Percentiles rank a stretch among this genome's conserved stretches.
These are phyloP conservation scores for Elephas maximus DNA, from an alignment of 2,113 vertebrate genomes.

Conservation along the genomic window DNA sequence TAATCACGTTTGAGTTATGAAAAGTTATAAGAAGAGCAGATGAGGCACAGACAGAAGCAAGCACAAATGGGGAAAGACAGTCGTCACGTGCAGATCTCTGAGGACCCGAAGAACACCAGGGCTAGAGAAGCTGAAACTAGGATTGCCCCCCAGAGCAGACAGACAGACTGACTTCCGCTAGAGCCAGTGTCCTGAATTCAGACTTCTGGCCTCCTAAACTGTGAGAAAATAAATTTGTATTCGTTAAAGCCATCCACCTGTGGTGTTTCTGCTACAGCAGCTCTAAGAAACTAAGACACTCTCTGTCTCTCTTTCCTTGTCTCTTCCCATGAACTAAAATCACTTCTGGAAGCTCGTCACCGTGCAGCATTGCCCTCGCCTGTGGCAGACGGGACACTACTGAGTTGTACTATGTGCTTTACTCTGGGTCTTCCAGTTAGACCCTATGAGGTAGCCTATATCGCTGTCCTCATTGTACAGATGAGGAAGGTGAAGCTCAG, in stretches of 20 bases:
- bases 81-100: not conserved
- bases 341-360: not conserved
- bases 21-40: too few species aligned
- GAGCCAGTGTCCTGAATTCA: not conserved
- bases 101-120: not conserved
- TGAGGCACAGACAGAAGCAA: too few species aligned
- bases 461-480: not conserved
- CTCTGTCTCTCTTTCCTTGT: not conserved
- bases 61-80: too few species aligned
- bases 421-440: not conserved
- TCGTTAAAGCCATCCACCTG: not conserved
- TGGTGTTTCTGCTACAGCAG: not conserved
- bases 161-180: not conserved
- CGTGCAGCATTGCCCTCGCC: not conserved
- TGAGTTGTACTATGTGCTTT: not conserved
- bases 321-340: not conserved
- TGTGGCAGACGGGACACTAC: not conserved
- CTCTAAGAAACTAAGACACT: not conserved
- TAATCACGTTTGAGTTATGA: too few species aligned
- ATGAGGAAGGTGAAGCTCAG: not conserved
- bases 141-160: not conserved
- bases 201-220: not conserved
- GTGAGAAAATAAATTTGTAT: not conserved
- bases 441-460: not conserved
- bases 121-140: not conserved